Evolutionary conservation across 2,888 invertebrate species (phyloP).

Genomic region (Boloria selene): DNA sequence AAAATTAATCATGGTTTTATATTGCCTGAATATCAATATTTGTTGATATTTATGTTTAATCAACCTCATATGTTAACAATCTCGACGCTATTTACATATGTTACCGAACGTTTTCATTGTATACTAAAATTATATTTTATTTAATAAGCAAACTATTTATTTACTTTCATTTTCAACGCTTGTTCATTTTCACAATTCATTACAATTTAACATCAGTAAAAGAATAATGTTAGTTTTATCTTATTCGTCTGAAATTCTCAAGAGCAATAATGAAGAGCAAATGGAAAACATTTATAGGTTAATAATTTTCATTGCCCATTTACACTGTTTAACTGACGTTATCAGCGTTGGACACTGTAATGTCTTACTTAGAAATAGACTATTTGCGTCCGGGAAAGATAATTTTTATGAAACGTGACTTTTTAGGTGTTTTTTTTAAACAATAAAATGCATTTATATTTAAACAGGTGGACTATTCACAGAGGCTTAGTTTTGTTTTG

Average conservation of each 20-base stretch:
- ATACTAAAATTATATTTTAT: too few relatives aligned
- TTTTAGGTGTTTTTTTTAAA: slow-evolving; percentile 43
- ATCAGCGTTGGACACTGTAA: slow-evolving; percentile 31
- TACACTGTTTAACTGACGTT: slow-evolving; percentile 22
- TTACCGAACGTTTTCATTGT: too few relatives aligned
- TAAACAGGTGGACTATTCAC: slow-evolving; percentile 38
- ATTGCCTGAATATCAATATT: too few relatives aligned
- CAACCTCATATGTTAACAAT: too few relatives aligned
- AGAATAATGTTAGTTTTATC: background rate
- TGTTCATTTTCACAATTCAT: background rate
- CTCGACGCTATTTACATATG: too few relatives aligned
- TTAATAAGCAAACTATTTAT: too few relatives aligned
- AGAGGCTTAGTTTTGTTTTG: slow-evolving; percentile 19
- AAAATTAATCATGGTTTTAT: too few relatives aligned
- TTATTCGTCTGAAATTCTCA: background rate
- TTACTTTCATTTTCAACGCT: too few relatives aligned
- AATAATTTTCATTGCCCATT: slow-evolving; percentile 22
- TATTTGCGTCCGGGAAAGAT: slow-evolving; percentile 45
- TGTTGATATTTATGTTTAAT: too few relatives aligned
- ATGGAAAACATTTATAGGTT: background rate
- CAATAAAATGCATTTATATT: slow-evolving; percentile 40
- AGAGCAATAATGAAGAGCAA: background rate
- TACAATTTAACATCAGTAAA: background rate
- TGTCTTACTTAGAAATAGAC: slow-evolving; percentile 38
- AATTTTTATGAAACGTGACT: slow-evolving; percentile 56